These are phyloP conservation scores for Heliornis fulica DNA, from an alignment of 2,113 vertebrate species.

Conservation along the genomic window DNA sequence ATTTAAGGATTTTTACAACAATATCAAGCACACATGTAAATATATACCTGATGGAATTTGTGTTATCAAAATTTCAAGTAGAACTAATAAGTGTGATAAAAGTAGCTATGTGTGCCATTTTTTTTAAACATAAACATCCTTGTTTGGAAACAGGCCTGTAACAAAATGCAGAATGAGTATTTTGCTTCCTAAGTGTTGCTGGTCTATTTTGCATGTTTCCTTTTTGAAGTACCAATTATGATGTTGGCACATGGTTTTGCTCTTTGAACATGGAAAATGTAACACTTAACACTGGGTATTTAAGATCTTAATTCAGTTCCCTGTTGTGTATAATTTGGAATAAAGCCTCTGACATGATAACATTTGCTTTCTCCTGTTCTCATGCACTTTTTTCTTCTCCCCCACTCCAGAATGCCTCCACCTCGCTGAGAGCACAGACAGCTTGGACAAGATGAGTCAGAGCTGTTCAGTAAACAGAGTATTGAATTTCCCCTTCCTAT, in stretches of 20 bases:
- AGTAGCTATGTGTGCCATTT: too few relatives aligned
- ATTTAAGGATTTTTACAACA: background rate
- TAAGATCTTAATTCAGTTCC: background rate
- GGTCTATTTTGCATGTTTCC: background rate
- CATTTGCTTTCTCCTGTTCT: background rate
- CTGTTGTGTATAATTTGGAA: background rate
- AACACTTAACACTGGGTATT: background rate
- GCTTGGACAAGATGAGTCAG: conserved; percentile 52
- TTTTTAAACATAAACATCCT: background rate
- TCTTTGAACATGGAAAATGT: background rate
- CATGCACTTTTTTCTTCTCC: background rate
- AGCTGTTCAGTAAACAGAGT: conserved; percentile 22
- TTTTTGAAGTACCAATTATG: background rate
- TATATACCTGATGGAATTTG: background rate
- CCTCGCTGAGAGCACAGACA: conserved; percentile 1
- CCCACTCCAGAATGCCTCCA: background rate
- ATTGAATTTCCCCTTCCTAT: background rate
- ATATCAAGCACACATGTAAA: fast-evolving
- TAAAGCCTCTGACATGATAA: background rate
- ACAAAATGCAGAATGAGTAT: background rate
- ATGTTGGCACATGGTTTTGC: background rate
- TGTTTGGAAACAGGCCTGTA: background rate
- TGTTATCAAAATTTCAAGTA: background rate
- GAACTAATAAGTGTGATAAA: background rate
- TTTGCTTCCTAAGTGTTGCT: background rate